These are phyloP conservation scores for Holotrichia oblita DNA, from an alignment of 1,140 invertebrate species.

Conservation along the genomic window DNA sequence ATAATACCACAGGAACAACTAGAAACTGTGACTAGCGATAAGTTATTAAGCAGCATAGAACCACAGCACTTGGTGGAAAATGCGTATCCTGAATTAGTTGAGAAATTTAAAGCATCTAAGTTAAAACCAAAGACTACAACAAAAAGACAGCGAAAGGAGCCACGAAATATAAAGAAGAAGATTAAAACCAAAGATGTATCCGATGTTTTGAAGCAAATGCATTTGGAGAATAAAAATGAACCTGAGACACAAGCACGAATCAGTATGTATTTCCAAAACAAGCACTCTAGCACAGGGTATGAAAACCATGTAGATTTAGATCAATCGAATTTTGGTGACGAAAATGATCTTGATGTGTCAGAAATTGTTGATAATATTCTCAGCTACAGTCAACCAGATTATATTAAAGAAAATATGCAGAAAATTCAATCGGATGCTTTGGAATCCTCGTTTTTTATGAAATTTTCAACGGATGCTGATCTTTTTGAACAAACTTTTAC, in stretches of 20 bases:
- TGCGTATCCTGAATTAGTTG: slow-evolving; percentile 74
- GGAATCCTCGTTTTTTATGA: slow-evolving; percentile 27
- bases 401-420: slow-evolving; percentile 31
- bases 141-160: slow-evolving; percentile 63
- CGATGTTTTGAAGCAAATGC: slow-evolving; percentile 43
- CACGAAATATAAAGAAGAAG: slow-evolving; percentile 39
- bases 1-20: slow-evolving; percentile 68
- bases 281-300: slow-evolving; percentile 12
- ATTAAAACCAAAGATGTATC: not conserved
- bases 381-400: slow-evolving; percentile 32
- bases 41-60: slow-evolving; percentile 73
- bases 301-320: slow-evolving; percentile 51
- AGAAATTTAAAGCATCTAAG: slow-evolving; percentile 68
- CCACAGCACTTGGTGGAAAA: slow-evolving; percentile 69
- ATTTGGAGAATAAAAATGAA: slow-evolving; percentile 24
- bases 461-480: slow-evolving; percentile 49
- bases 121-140: slow-evolving; percentile 60
- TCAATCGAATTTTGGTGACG: slow-evolving; percentile 59
- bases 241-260: slow-evolving; percentile 48
- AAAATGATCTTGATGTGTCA: slow-evolving; percentile 66
- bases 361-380: slow-evolving; percentile 62
- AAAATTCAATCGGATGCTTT: not conserved
- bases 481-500: slow-evolving; percentile 55
- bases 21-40: slow-evolving; percentile 59
- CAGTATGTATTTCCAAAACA: slow-evolving; percentile 49